A percentile compares a stretch with the other conserved stretches of the same genome.
Conservation (phyloP, 64 coral and sea anemone genomes). For the Montipora capricornis region DNA sequence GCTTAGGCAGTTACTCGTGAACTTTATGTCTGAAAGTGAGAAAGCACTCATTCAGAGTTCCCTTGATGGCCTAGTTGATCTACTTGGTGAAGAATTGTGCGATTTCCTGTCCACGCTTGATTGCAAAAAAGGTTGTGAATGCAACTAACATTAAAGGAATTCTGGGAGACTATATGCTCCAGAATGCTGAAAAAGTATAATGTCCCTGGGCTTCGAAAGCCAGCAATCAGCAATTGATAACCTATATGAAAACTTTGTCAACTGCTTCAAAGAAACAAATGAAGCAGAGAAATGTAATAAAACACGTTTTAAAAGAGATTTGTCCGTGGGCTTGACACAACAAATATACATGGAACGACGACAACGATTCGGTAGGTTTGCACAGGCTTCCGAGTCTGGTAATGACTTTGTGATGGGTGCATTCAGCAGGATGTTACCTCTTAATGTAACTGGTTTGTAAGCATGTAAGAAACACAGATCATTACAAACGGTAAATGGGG, state of each 20-base stretch:
- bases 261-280: neutral
- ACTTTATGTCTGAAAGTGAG: constrained; percentile 36
- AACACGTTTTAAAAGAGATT: constrained; percentile 37
- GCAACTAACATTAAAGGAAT: constrained; percentile 32
- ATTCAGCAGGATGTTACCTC: neutral
- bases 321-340: constrained; percentile 42
- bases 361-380: neutral
- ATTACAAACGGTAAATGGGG: neutral
- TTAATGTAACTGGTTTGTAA: neutral
- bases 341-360: constrained; percentile 1
- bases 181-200: neutral
- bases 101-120: constrained; percentile 63
- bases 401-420: neutral
- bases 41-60: constrained; percentile 13
- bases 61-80: constrained; percentile 36
- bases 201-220: too few relatives aligned
- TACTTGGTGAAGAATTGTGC: constrained; percentile 44
- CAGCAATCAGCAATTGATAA: too few relatives aligned
- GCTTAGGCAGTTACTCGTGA: constrained; percentile 52
- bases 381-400: neutral
- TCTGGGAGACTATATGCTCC: constrained; percentile 4
- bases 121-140: constrained; percentile 28
- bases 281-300: neutral
- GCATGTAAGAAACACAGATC: neutral
- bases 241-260: too few relatives aligned